Evolutionary conservation across 2,113 vertebrate species (phyloP).

Genomic region (Ammodramus savannarum): DNA sequence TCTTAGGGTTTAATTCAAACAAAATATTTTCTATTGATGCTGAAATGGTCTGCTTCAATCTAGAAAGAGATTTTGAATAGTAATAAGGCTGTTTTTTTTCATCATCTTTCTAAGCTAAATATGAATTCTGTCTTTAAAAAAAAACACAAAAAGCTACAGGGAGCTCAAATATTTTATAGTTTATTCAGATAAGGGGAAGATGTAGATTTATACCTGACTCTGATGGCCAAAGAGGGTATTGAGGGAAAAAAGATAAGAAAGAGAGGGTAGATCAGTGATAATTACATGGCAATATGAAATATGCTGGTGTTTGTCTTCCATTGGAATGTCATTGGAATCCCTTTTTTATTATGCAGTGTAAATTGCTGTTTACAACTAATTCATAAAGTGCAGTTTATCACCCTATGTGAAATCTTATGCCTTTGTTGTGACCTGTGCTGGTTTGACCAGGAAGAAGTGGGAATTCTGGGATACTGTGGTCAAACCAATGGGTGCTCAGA

Average conservation of each 20-base stretch:
- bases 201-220: not conserved
- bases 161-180: not conserved
- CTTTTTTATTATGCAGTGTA: not conserved
- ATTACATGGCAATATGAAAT: not conserved
- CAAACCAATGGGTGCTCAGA: no score
- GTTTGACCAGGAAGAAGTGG: no score
- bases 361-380: not conserved
- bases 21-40: not conserved
- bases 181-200: not conserved
- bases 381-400: conserved; percentile 15
- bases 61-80: not conserved
- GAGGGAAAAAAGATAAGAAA: not conserved
- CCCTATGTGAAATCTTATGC: not conserved
- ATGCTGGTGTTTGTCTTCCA: not conserved
- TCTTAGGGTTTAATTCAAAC: conserved; percentile 5
- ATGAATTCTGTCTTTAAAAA: not conserved
- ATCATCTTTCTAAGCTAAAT: not conserved
- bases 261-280: not conserved
- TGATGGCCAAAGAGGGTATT: not conserved
- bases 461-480: no score
- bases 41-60: not conserved
- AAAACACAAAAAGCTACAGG: not conserved
- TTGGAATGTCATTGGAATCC: not conserved
- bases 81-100: not conserved
- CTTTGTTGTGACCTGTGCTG: not conserved